Evolutionary conservation across 1,140 invertebrate genomes (phyloP).

Genomic region (Colletes gigas): DNA sequence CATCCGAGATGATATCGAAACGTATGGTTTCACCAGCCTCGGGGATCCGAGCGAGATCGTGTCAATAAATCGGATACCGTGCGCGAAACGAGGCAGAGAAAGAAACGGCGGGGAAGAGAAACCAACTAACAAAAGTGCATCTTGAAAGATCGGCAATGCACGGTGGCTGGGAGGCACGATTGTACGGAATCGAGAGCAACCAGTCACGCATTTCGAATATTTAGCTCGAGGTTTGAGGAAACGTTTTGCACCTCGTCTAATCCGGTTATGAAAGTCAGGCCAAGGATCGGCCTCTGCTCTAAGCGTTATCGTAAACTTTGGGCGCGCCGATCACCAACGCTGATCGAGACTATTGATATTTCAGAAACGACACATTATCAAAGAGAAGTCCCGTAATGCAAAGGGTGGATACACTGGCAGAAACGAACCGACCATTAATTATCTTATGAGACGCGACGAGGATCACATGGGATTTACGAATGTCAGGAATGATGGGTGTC

Average conservation of each 20-base stretch:
- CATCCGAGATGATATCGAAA: constrained; percentile 41
- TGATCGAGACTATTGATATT: too few species aligned
- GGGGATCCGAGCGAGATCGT: constrained; percentile 31
- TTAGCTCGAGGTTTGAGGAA: constrained; percentile 24
- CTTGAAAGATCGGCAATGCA: constrained; percentile 22
- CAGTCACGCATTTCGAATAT: constrained; percentile 45
- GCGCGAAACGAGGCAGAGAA: constrained; percentile 26
- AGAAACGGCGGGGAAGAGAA: neutral
- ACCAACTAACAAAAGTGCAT: constrained; percentile 11
- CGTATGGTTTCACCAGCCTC: constrained; percentile 46
- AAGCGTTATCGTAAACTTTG: neutral
- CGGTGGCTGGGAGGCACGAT: constrained; percentile 38
- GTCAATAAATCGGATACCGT: constrained; percentile 51
- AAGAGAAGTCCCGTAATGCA: too few species aligned
- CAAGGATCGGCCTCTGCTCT: neutral
- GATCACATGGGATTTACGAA: neutral
- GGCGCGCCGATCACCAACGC: neutral
- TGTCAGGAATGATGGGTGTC: neutral
- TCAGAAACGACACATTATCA: too few species aligned
- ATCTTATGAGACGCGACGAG: too few species aligned
- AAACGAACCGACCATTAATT: too few species aligned
- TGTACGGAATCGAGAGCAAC: constrained; percentile 23
- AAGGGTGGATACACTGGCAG: too few species aligned
- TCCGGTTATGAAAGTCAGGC: constrained; percentile 16
- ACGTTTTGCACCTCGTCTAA: constrained; percentile 33